phyloP scores from a whole-genome alignment of 2,797 vertebrate species.

The Lophotriccus pileatus region DNA sequence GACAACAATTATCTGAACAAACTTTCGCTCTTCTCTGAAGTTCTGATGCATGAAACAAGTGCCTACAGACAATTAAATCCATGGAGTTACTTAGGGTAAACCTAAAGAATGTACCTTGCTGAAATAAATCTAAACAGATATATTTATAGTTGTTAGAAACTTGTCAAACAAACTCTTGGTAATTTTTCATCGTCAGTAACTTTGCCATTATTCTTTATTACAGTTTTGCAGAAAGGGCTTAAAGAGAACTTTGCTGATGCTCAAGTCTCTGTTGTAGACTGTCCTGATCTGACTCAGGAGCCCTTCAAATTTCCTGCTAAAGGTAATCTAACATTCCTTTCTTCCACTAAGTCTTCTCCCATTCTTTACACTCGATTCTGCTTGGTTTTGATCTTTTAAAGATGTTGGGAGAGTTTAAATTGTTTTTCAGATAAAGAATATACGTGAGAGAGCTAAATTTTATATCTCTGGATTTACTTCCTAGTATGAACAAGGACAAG shows the following conservation, averaged over 20 bases:
- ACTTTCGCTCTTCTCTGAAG: not conserved
- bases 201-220: slow-evolving; percentile 20
- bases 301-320: slow-evolving; percentile 91
- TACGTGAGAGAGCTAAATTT: not conserved
- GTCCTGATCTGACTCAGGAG: slow-evolving; percentile 89
- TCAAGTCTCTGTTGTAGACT: slow-evolving; percentile 87
- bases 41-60: not conserved
- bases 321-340: slow-evolving; percentile 74
- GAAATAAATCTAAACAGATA: not conserved
- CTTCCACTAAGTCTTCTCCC: not conserved
- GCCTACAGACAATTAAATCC: not conserved
- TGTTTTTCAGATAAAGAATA: not conserved
- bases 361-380: not conserved
- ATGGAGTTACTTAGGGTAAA: not conserved
- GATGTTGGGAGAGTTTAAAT: not conserved
- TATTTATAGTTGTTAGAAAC: not conserved
- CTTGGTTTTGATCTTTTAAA: not conserved
- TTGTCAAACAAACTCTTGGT: not conserved
- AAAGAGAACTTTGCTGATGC: slow-evolving; percentile 88
- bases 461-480: not conserved
- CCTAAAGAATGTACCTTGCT: not conserved
- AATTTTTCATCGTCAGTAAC: not conserved
- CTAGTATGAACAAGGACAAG: not conserved
- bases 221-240: slow-evolving; percentile 88
- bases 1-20: not conserved